Conservation (phyloP, 1,140 invertebrate species). For the Wasmannia auropunctata region DNA sequence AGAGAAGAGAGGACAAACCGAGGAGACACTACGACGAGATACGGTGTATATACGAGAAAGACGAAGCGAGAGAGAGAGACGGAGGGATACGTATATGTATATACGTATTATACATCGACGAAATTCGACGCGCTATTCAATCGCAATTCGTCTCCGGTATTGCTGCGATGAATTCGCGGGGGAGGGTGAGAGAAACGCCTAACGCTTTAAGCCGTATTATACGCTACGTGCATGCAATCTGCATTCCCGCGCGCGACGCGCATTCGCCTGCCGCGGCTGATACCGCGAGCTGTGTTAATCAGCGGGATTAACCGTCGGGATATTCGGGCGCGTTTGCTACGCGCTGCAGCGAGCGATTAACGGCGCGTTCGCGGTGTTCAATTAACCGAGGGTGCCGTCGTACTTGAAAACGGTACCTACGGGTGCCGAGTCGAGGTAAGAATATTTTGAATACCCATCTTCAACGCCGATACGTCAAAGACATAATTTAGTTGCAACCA, state of each 20-base stretch:
- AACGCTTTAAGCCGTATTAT: conserved; percentile 70
- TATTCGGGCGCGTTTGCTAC: neutral
- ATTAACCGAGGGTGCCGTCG: conserved; percentile 9
- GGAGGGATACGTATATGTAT: neutral
- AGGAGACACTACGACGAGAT: neutral
- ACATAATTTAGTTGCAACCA: neutral
- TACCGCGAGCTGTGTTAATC: conserved; percentile 64
- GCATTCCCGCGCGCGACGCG: conserved; percentile 51
- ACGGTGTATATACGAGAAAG: conserved; percentile 27
- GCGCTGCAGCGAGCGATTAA: conserved; percentile 36
- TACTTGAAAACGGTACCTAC: neutral
- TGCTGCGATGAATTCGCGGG: conserved; percentile 32
- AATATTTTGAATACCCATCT: neutral
- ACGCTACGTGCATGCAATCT: conserved; percentile 64
- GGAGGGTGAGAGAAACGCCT: conserved; percentile 45
- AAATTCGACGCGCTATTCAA: conserved; percentile 66
- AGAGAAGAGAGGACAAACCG: conserved; percentile 14
- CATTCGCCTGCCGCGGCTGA: conserved; percentile 47
- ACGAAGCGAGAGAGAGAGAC: conserved; percentile 31
- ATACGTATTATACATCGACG: conserved; percentile 16
- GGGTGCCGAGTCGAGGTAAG: neutral
- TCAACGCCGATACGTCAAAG: neutral
- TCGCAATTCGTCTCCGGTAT: conserved; percentile 66
- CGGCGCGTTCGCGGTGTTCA: neutral
- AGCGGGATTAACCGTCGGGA: conserved; percentile 48